phyloP scores from a whole-genome alignment of 1,140 invertebrate species.

The Vollenhovia emeryi region DNA sequence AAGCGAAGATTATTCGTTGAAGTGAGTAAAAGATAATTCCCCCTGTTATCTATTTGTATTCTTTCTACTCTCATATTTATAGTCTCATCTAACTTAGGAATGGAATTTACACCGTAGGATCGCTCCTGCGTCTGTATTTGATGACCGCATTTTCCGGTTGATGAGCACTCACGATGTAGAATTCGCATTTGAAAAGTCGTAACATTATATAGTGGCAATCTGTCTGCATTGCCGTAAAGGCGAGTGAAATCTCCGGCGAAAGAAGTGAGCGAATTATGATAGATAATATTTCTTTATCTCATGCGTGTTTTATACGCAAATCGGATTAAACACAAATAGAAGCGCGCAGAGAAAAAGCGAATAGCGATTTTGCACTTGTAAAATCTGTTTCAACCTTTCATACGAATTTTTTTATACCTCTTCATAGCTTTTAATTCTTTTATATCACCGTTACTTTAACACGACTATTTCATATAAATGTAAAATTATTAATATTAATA shows the following conservation, averaged over 20 bases:
- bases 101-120: not conserved
- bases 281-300: constrained; percentile 29
- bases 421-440: not conserved
- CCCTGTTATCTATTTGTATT: not conserved
- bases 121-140: not conserved
- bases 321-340: constrained; percentile 14
- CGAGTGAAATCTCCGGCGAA: not conserved
- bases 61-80: not conserved
- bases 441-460: not conserved
- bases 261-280: constrained; percentile 6
- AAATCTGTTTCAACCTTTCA: not conserved
- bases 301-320: not conserved
- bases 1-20: not conserved
- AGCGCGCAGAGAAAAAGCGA: not conserved
- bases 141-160: not conserved
- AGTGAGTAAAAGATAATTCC: not conserved
- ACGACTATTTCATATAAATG: not conserved
- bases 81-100: constrained; percentile 22
- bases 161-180: not conserved
- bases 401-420: not conserved
- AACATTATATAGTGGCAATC: constrained; percentile 20
- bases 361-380: not conserved
- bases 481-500: not conserved
- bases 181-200: not conserved
- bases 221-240: not conserved